These are phyloP conservation scores for Coelinius sp. DNA, from an alignment of 2,888 invertebrate species.

Conservation along the genomic window DNA sequence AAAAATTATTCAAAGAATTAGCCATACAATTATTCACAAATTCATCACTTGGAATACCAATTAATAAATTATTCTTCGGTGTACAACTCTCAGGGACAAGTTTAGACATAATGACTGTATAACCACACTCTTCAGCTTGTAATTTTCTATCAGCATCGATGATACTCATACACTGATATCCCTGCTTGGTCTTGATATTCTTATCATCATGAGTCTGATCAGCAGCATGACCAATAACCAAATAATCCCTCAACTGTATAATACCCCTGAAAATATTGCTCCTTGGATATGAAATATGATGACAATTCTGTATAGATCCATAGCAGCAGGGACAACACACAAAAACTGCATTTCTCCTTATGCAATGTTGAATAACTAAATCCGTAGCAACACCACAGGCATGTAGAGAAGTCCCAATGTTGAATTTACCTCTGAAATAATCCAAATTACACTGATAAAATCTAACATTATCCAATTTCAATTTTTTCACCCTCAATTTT, in stretches of 20 bases:
- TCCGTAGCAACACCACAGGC: slow-evolving; percentile 97
- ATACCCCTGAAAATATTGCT: slow-evolving; percentile 76
- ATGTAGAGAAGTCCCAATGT: slow-evolving; percentile 91
- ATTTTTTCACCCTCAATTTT: slow-evolving; percentile 77
- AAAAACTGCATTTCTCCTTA: slow-evolving; percentile 83
- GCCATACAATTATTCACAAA: not conserved
- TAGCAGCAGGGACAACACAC: slow-evolving; percentile 96
- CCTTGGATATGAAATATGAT: slow-evolving; percentile 86
- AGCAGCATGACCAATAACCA: slow-evolving; percentile 89
- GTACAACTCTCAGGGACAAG: slow-evolving; percentile 87
- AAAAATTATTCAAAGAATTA: not conserved
- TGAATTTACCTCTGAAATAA: slow-evolving; percentile 86
- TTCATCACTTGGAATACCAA: slow-evolving; percentile 73
- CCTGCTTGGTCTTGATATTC: slow-evolving; percentile 81
- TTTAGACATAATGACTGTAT: slow-evolving; percentile 82
- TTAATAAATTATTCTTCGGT: slow-evolving; percentile 90
- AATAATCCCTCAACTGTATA: slow-evolving; percentile 76
- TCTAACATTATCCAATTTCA: slow-evolving; percentile 81
- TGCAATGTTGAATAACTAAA: slow-evolving; percentile 88
- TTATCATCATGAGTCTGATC: slow-evolving; percentile 90
- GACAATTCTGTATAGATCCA: slow-evolving; percentile 87
- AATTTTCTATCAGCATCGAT: slow-evolving; percentile 89
- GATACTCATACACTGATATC: slow-evolving; percentile 88
- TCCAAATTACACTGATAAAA: slow-evolving; percentile 92
- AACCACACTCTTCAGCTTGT: slow-evolving; percentile 83